Evolutionary conservation across 2,113 vertebrate genomes (phyloP).

Genomic region (Hypanus sabinus): DNA sequence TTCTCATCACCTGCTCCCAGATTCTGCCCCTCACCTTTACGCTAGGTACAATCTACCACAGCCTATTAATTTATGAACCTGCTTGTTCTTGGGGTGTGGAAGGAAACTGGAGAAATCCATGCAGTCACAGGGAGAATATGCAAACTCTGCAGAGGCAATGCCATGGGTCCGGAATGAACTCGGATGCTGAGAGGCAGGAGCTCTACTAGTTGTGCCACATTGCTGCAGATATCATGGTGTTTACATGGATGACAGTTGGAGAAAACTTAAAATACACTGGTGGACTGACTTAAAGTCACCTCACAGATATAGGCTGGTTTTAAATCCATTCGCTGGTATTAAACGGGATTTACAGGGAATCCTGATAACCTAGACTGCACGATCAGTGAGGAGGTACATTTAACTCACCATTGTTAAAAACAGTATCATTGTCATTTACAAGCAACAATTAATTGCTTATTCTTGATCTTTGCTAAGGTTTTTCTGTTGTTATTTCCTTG

Average conservation of each 20-base stretch:
- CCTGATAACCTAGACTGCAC: not conserved
- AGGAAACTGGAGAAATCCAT: no score
- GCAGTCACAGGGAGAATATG: no score
- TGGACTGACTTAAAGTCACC: not conserved
- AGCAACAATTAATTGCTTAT: not conserved
- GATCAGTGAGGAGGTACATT: not conserved
- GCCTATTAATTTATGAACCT: no score
- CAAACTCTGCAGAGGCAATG: no score
- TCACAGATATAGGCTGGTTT: not conserved
- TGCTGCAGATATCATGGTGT: no score
- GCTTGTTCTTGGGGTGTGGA: no score
- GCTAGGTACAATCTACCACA: no score
- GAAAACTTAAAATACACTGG: not conserved
- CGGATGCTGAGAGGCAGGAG: no score
- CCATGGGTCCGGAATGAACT: no score
- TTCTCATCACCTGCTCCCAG: no score
- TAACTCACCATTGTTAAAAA: not conserved
- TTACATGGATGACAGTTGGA: not conserved
- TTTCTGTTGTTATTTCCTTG: not conserved
- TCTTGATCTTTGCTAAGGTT: not conserved
- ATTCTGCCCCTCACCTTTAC: no score
- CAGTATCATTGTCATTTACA: not conserved
- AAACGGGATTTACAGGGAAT: not conserved
- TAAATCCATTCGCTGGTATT: not conserved
- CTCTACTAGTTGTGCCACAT: no score